These are phyloP conservation scores for Alectoris magna DNA, from an alignment of 2,797 vertebrate species.

Conservation along the genomic window DNA sequence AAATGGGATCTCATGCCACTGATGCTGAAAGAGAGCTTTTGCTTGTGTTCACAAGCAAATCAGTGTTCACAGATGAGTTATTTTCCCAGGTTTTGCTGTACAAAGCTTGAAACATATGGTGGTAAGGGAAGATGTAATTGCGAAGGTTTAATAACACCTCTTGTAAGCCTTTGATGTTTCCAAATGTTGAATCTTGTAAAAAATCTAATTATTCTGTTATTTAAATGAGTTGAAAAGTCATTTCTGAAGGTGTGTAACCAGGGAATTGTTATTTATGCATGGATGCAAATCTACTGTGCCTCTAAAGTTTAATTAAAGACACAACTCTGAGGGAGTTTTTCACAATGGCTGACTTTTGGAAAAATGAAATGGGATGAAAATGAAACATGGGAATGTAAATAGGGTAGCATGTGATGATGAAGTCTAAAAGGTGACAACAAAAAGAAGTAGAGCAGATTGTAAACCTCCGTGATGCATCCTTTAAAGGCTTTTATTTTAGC, in stretches of 20 bases:
- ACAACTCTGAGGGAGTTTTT: background rate
- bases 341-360: background rate
- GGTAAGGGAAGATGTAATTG: background rate
- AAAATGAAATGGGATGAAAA: background rate
- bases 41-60: too few relatives aligned
- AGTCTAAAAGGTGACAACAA: background rate
- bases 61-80: background rate
- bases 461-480: background rate
- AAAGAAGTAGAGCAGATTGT: background rate
- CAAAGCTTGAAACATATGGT: background rate
- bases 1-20: background rate
- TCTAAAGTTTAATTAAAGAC: background rate
- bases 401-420: background rate
- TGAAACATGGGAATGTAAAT: background rate
- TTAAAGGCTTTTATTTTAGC: background rate
- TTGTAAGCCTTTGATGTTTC: background rate
- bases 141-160: background rate
- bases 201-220: background rate
- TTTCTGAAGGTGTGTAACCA: background rate
- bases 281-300: background rate
- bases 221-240: background rate
- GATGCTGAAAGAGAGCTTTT: background rate
- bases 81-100: background rate
- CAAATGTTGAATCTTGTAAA: background rate
- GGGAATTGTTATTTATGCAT: background rate